Base-by-base conservation (phyloP, 2,113 vertebrate genomes). In the Rallus limicola region DNA sequence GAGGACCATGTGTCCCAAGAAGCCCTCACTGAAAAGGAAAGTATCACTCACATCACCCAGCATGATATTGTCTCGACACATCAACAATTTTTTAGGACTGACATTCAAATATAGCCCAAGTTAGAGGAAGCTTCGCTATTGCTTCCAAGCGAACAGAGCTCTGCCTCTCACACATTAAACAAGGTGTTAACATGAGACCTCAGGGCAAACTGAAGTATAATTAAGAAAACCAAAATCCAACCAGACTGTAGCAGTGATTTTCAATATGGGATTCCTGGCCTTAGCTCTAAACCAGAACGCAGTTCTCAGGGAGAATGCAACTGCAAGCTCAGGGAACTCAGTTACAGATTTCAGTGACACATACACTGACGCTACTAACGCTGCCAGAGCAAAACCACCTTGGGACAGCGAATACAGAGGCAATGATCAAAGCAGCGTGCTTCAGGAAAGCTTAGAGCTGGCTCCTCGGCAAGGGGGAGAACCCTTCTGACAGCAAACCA, bases 61-160 rank as follows among this genome's bases (percentile, higher is more conserved):
- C 62, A 68, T 8, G 36, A 84, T 46, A 59, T 4, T 79, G 69
- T 62, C 69, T 86, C 1, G 2, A 62, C 18, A 82, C 17, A 84
- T 31, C n/a, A 70, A 9, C 29, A 8, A 31, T 34, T 48, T 91
- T 79, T 84, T 33, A 72, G 44, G 59, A 85, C 2, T 65, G 55
- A 82, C 89, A 91, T 55, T 78, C 70, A 82, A 87, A 60, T 62
- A 65, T 5, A 84, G 82, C 28, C n/a, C 53, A 81, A 89, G 74
- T 62, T 40, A 69, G 40, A 59, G 74, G 74, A 95, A 92, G 74
- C 84, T 94, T 55, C 93, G 88, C 77, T 85, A 29, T n/a, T 91
- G 58, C 65, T 94, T 95, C 67, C 86, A 94, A 84, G n/a, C 0
- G 0, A 68, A 93, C 6, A n/a, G 50, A 90, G 42, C 58, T 90